Conservation (phyloP, 2,113 vertebrate genomes). For the Notarius quadriscutis region DNA sequence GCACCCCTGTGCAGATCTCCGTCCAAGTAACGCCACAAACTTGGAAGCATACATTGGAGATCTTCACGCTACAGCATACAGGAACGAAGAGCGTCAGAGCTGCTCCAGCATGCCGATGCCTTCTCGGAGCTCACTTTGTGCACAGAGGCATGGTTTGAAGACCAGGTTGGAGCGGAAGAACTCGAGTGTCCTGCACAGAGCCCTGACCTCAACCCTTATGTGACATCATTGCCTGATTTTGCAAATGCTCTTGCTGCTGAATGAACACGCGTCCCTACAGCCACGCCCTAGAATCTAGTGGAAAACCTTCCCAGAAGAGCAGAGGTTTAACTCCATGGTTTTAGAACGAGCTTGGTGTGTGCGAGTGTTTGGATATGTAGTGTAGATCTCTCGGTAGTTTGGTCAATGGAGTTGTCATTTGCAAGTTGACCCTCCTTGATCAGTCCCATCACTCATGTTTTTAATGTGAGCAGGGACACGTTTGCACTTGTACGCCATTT, state of each 20-base stretch:
- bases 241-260: not conserved
- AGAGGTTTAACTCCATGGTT: not conserved
- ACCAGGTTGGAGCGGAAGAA: not conserved
- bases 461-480: not conserved
- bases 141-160: too few species aligned
- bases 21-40: too few species aligned
- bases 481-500: conserved; percentile 16
- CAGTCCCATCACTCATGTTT: conserved; percentile 4
- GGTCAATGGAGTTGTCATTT: not conserved
- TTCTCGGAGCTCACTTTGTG: too few species aligned
- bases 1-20: not conserved
- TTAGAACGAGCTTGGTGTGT: not conserved
- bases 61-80: too few species aligned
- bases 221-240: not conserved
- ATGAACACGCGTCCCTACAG: not conserved
- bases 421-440: conserved; percentile 1
- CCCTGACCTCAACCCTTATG: not conserved
- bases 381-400: not conserved
- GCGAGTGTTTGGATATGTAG: not conserved
- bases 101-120: too few species aligned
- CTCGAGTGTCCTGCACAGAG: not conserved
- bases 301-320: not conserved
- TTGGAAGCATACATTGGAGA: too few species aligned
- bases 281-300: not conserved
- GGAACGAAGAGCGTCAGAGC: too few species aligned